These are phyloP conservation scores for Trilocha varians DNA, from an alignment of 2,888 invertebrate genomes.

Conservation along the genomic window DNA sequence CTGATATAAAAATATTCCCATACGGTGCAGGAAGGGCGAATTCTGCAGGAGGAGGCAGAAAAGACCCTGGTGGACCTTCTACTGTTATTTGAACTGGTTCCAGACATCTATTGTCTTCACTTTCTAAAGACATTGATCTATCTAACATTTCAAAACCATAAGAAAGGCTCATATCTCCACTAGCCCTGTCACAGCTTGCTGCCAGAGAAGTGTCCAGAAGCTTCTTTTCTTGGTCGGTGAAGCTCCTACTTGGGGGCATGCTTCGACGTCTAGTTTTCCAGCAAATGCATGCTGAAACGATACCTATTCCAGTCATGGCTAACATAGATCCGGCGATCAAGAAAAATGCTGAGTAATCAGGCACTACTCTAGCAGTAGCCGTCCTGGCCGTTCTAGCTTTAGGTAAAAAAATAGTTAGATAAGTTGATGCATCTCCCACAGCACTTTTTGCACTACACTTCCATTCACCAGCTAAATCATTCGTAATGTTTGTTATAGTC, in stretches of 20 bases:
- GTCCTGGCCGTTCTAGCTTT: conserved; percentile 83
- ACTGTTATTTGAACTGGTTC: conserved; percentile 76
- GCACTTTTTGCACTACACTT: conserved; percentile 84
- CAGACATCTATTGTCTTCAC: conserved; percentile 63
- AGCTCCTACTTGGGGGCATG: conserved; percentile 78
- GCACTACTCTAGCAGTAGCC: conserved; percentile 83
- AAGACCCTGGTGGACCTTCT: conserved; percentile 61
- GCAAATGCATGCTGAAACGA: conserved; percentile 59
- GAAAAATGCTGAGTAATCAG: conserved; percentile 80
- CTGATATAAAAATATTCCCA: conserved; percentile 89
- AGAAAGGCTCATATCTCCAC: conserved; percentile 74
- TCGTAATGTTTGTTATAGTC: conserved; percentile 86
- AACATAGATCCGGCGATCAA: conserved; percentile 81
- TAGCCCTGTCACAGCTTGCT: conserved; percentile 76
- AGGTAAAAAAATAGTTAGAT: conserved; percentile 68
- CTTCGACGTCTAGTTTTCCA: conserved; percentile 83
- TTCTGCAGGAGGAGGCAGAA: conserved; percentile 62
- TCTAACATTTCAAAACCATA: conserved; percentile 70
- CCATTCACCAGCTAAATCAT: conserved; percentile 88
- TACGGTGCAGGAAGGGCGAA: conserved; percentile 65
- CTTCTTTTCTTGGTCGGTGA: conserved; percentile 91
- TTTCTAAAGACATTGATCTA: conserved; percentile 61
- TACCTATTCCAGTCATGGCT: conserved; percentile 77
- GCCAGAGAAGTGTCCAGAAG: conserved; percentile 83
- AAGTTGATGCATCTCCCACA: conserved; percentile 74